Base-by-base conservation (phyloP, 2,797 vertebrate species). In the Brachyalestes nurse region DNA sequence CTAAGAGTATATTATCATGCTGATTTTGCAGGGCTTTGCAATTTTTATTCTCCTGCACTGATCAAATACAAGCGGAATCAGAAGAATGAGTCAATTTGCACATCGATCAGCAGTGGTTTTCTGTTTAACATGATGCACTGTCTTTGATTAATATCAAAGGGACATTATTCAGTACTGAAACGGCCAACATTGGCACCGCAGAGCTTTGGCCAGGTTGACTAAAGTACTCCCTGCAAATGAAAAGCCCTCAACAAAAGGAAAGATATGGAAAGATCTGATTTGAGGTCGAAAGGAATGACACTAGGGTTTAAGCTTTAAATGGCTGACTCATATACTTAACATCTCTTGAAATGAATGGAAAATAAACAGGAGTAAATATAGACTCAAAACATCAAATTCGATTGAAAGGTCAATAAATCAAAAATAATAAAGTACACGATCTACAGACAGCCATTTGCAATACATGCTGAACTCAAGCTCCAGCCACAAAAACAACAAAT, bases 111-210 rank as follows among this genome's bases (percentile, higher is more conserved):
- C 89, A 84, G 85, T 86, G 83, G 90, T 87, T 91, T 86, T 89
- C 83, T 85, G 80, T 82, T 85, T 73, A 74, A 82, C 88, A 89
- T 88, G 86, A 88, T 90, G 80, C 77, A 78, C 34, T 28, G 45
- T 86, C 88, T 92, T 93, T 93, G 86, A 92, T 91, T 86, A 72
- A 92, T 84, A 94, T 93, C 92, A 94, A 93, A 93, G 89, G 70
- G 62, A 78, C 84, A 79, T 72, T 69, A 88, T 91, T 86, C 86
- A 78, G 84, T 70, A 81, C 70, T 77, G 78, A 75, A 88, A 73
- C 49, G 81, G 80, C 82, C 71, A 80, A 89, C 85, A 75, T 70
- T 85, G 90, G 86, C 83, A 76, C 25, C 69, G 21, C 13, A 40
- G 74, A 79, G 86, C 78, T 65, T 73, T 75, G 6, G 85, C 40